Evolutionary conservation across 2,888 invertebrate genomes (phyloP).

Genomic region (Drosophila hamatofila): DNA sequence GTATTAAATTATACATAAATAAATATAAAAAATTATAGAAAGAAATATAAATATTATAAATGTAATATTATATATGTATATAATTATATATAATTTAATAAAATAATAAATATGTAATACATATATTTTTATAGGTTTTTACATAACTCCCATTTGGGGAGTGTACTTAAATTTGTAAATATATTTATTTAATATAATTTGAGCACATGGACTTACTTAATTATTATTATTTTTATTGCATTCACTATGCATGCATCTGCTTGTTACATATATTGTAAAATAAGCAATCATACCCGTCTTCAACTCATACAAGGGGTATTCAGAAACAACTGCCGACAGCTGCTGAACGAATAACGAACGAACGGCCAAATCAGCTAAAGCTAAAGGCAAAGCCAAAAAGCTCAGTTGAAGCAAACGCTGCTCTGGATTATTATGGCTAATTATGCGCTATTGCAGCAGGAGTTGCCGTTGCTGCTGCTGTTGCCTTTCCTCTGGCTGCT

Average conservation of each 20-base stretch:
- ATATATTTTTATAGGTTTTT: no score
- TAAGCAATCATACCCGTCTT: not conserved
- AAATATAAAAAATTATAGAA: no score
- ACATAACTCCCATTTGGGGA: no score
- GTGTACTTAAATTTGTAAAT: no score
- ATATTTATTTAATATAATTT: no score
- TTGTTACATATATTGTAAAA: not conserved
- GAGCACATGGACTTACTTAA: no score
- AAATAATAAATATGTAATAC: no score
- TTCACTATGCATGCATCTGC: not conserved
- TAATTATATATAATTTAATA: no score
- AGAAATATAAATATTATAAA: no score
- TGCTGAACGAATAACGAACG: constrained; percentile 24
- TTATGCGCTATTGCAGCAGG: constrained; percentile 55
- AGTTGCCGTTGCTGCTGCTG: constrained; percentile 14
- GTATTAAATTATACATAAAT: no score
- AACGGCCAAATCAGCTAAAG: constrained; percentile 27
- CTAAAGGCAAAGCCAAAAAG: constrained; percentile 20
- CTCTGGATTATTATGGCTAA: constrained; percentile 63
- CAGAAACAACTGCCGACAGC: constrained; percentile 37
- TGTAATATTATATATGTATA: no score
- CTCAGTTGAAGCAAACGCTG: constrained; percentile 10
- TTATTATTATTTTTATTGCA: no score
- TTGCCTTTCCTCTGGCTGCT: not conserved
- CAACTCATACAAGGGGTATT: not conserved